phyloP scores from a whole-genome alignment of 64 coral and sea anemone genomes.

The Hydrozoanthus tunicans region DNA sequence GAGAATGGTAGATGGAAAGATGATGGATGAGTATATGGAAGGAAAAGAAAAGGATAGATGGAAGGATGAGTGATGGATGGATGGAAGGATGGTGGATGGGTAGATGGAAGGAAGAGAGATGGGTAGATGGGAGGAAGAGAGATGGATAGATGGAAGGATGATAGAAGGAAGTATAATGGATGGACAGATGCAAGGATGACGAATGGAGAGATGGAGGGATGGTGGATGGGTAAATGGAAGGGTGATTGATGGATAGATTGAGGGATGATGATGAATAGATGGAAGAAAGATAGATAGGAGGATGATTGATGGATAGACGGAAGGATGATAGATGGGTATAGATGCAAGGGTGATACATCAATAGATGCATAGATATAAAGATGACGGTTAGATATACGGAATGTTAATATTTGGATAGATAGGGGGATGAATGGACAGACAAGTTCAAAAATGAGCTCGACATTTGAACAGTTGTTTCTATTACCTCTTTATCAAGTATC shows the following conservation, averaged over 20 bases:
- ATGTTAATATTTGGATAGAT: too few relatives aligned
- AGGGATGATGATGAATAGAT: neutral
- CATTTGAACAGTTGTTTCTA: neutral
- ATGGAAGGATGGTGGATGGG: neutral
- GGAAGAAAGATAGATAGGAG: neutral
- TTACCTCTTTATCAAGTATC: conserved; percentile 46
- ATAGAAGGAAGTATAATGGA: neutral
- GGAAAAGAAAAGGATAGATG: too few relatives aligned
- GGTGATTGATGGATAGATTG: neutral
- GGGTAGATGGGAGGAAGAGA: too few relatives aligned
- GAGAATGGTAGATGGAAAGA: too few relatives aligned
- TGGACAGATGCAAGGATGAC: neutral
- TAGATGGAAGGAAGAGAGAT: too few relatives aligned
- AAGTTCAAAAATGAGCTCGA: too few relatives aligned
- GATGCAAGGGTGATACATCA: neutral
- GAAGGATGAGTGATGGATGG: neutral
- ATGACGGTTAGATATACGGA: neutral
- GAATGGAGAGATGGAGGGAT: neutral
- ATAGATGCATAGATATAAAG: neutral
- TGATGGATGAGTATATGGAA: too few relatives aligned
- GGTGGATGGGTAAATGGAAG: neutral
- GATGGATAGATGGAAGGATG: neutral
- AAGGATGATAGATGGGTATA: neutral
- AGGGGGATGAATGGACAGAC: too few relatives aligned
- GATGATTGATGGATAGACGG: neutral